phyloP scores from a whole-genome alignment of 2,888 invertebrate genomes.

The Eupithecia inturbata region DNA sequence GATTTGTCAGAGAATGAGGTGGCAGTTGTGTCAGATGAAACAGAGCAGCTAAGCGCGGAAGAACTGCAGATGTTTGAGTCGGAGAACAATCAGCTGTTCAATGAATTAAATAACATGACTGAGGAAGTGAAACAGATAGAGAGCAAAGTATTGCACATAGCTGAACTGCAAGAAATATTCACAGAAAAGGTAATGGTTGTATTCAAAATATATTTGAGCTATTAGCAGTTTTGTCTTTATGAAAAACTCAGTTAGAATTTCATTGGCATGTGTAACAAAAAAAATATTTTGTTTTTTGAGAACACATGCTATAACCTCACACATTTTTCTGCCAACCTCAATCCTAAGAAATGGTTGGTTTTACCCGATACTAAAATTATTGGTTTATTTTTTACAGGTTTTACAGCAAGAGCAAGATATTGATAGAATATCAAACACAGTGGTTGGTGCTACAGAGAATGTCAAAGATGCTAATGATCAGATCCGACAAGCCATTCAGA shows the following conservation, averaged over 20 bases:
- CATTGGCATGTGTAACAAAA: too few species aligned
- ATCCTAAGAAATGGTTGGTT: neutral
- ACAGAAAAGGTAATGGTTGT: slow-evolving; percentile 90
- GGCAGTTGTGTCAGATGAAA: slow-evolving; percentile 83
- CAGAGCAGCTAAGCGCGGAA: slow-evolving; percentile 89
- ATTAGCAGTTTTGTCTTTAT: neutral
- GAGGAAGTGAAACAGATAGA: slow-evolving; percentile 96
- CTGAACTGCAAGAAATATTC: slow-evolving; percentile 97
- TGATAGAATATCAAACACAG: slow-evolving; percentile 93
- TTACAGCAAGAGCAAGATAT: slow-evolving; percentile 97
- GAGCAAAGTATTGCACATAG: slow-evolving; percentile 97
- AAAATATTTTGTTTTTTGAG: neutral
- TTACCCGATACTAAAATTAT: neutral
- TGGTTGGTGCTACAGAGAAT: slow-evolving; percentile 97
- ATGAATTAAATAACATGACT: slow-evolving; percentile 93
- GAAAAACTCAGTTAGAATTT: neutral
- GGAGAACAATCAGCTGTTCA: slow-evolving; percentile 94
- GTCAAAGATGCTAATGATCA: slow-evolving; percentile 98
- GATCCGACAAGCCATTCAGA: slow-evolving; percentile 97
- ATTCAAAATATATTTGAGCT: neutral
- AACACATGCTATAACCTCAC: neutral
- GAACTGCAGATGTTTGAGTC: slow-evolving; percentile 96
- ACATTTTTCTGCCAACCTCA: neutral
- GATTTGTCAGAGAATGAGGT: slow-evolving; percentile 76
- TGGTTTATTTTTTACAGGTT: slow-evolving; percentile 77